Conservation (phyloP, 2,797 vertebrate genomes). For the Rhinogobio ventralis region DNA sequence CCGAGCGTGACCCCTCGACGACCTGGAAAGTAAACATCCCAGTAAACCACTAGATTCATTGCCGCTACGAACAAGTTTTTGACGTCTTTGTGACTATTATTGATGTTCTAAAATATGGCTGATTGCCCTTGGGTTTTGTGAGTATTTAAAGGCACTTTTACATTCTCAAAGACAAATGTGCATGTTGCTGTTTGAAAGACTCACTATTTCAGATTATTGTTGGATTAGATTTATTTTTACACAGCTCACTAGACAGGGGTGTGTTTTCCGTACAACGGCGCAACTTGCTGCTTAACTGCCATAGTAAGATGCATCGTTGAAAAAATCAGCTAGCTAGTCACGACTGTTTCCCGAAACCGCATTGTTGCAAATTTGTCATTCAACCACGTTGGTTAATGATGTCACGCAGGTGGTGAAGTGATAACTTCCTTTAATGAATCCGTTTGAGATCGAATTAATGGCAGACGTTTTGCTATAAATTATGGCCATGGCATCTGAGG, state of each 20-base stretch:
- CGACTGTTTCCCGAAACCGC: no score
- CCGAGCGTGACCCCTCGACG: conserved; percentile 93
- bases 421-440: no score
- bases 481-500: no score
- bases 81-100: neutral
- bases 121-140: conserved; percentile 3
- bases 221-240: neutral
- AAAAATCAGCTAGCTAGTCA: no score
- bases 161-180: neutral
- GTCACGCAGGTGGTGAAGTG: no score
- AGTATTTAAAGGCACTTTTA: neutral
- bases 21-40: conserved; percentile 79
- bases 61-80: neutral
- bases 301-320: no score
- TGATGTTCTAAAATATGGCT: conserved; percentile 20
- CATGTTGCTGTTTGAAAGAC: neutral
- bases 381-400: no score
- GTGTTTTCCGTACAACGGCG: no score
- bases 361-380: no score
- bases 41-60: conserved; percentile 6
- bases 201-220: neutral
- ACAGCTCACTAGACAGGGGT: conserved; percentile 1
- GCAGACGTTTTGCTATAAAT: no score
- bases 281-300: no score
- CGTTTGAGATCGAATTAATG: no score